Percentiles rank a stretch among this genome's conserved stretches.
These are phyloP conservation scores for Oryzias sinensis DNA, from an alignment of 2,797 vertebrate genomes.

Conservation along the genomic window DNA sequence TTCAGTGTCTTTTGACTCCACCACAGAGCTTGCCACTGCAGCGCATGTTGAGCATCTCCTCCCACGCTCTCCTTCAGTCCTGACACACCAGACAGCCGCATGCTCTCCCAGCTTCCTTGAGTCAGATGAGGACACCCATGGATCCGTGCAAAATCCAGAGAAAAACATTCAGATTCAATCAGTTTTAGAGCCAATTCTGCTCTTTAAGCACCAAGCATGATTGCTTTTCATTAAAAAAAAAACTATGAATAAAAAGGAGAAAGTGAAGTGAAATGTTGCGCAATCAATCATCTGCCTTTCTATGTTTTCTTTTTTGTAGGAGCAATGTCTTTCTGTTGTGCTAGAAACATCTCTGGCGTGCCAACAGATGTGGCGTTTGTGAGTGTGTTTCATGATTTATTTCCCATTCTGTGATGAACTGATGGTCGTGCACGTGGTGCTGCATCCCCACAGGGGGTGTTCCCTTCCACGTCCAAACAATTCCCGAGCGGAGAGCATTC, in stretches of 20 bases:
- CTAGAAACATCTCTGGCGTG: conserved; percentile 3
- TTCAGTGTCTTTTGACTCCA: conserved; percentile 17
- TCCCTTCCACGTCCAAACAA: conserved; percentile 45
- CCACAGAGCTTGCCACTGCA: conserved; percentile 26
- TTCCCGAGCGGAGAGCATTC: conserved; percentile 29
- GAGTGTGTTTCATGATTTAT: conserved; percentile 6
- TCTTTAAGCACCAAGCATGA: not conserved
- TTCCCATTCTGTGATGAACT: not conserved
- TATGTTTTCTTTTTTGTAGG: conserved; percentile 7
- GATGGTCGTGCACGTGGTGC: conserved; percentile 5
- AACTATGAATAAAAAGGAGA: not conserved
- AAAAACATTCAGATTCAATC: not conserved
- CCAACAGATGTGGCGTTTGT: conserved; percentile 14
- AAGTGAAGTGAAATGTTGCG: too few species aligned
- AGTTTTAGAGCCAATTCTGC: conserved; percentile 10
- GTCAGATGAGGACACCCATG: conserved; percentile 50
- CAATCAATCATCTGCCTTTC: not conserved
- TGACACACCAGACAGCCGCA: conserved; percentile 36
- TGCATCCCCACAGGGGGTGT: conserved; percentile 47
- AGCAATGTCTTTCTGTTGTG: conserved; percentile 22
- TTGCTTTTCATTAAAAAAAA: conserved; percentile 1
- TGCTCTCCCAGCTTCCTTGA: not conserved
- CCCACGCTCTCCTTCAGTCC: conserved; percentile 43
- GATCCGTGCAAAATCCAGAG: conserved; percentile 26
- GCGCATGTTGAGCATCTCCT: conserved; percentile 35